These are phyloP conservation scores for Laticauda colubrina DNA, from an alignment of 2,113 vertebrate species.

Conservation along the genomic window DNA sequence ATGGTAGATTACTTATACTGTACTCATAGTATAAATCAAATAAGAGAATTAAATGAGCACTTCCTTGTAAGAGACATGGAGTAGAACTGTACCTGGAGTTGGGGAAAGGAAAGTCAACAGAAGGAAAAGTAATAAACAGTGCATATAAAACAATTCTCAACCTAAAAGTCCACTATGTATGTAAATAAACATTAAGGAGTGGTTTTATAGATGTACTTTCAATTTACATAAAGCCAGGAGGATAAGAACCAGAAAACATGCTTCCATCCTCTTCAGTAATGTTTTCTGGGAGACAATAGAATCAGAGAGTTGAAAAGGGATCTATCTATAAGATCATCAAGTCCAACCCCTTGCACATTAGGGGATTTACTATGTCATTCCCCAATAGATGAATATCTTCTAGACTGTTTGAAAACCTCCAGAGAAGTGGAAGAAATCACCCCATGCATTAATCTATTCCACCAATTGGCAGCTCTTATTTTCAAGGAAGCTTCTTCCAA, in stretches of 20 bases:
- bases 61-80: background rate
- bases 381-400: background rate
- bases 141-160: background rate
- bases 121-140: background rate
- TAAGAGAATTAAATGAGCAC: background rate
- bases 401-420: background rate
- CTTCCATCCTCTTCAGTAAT: background rate
- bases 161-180: background rate
- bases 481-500: background rate
- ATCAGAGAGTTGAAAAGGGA: background rate
- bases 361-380: background rate
- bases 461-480: background rate
- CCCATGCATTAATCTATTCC: background rate
- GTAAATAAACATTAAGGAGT: background rate
- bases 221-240: background rate
- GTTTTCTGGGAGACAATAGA: background rate
- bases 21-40: background rate
- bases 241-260: background rate
- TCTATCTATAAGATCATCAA: background rate
- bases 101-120: background rate
- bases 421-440: background rate
- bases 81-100: background rate
- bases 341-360: background rate
- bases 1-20: background rate
- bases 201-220: background rate